phyloP scores from a whole-genome alignment of 2,113 vertebrate genomes.

The Erythrolamprus reginae region DNA sequence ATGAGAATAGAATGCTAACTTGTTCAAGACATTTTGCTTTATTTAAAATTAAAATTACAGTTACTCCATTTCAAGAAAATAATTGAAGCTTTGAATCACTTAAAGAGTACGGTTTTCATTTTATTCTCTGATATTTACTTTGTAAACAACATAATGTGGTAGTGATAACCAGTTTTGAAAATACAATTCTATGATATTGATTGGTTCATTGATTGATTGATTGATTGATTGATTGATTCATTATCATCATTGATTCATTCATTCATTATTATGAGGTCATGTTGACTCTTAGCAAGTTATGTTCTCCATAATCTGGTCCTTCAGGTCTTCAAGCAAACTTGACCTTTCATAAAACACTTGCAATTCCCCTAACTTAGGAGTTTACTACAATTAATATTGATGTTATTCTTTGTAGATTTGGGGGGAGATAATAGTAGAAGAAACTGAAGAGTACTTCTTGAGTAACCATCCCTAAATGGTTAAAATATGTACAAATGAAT shows the following conservation, averaged over 20 bases:
- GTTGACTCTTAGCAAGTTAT: background rate
- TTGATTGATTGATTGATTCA: background rate
- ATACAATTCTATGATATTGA: background rate
- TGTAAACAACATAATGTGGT: background rate
- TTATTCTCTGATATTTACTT: background rate
- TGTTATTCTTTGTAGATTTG: background rate
- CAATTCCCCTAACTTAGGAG: constrained; percentile 13
- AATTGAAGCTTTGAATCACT: background rate
- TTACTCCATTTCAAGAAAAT: background rate
- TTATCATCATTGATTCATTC: background rate
- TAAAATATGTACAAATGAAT: background rate
- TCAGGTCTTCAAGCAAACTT: background rate
- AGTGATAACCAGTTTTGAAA: background rate
- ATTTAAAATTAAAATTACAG: background rate
- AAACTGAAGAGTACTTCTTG: background rate
- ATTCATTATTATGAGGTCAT: background rate
- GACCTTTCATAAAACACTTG: background rate
- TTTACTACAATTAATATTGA: background rate
- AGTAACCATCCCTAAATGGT: background rate
- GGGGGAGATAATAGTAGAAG: background rate
- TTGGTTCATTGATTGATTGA: background rate
- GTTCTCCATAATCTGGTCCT: background rate
- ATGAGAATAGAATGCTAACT: background rate
- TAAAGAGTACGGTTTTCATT: background rate
- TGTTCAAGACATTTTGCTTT: background rate